These are phyloP conservation scores for Cordilura impudica DNA, from an alignment of 2,888 invertebrate species.

Conservation along the genomic window DNA sequence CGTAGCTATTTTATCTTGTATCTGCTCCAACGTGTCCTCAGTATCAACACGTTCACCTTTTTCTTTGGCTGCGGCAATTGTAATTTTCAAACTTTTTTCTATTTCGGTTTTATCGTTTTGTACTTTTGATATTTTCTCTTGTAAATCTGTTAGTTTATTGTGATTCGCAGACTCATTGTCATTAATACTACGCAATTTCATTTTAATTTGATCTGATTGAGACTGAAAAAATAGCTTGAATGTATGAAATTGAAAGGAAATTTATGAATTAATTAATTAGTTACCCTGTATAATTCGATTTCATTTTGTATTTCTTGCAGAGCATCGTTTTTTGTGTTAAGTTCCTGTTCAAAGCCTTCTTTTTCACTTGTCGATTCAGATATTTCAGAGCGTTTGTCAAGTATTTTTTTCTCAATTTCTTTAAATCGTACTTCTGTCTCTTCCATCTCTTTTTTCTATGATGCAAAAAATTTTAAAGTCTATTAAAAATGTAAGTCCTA, in stretches of 20 bases:
- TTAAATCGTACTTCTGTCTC: constrained; percentile 74
- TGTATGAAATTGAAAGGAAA: too few relatives aligned
- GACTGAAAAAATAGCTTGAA: constrained; percentile 61
- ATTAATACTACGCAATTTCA: constrained; percentile 64
- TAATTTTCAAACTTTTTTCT: constrained; percentile 55
- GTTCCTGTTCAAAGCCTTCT: constrained; percentile 51
- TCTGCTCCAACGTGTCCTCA: constrained; percentile 75
- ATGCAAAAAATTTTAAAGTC: too few relatives aligned
- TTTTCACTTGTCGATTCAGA: constrained; percentile 57
- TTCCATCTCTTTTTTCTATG: constrained; percentile 74
- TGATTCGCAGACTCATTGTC: constrained; percentile 57
- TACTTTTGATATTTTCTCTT: constrained; percentile 43
- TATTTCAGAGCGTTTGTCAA: constrained; percentile 72
- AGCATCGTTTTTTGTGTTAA: constrained; percentile 70
- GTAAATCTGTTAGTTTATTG: constrained; percentile 56
- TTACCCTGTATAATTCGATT: constrained; percentile 64
- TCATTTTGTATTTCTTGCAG: constrained; percentile 75
- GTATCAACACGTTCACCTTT: constrained; percentile 73
- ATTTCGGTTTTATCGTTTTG: constrained; percentile 58
- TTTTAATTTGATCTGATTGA: constrained; percentile 63
- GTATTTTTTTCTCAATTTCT: constrained; percentile 72
- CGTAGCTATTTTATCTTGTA: constrained; percentile 74
- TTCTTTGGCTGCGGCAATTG: constrained; percentile 66
- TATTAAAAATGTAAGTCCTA: too few relatives aligned
- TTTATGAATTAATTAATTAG: constrained; percentile 3